Evolutionary conservation across 2,797 vertebrate genomes (phyloP), one percentile per base, ranked within the genome.

Genomic region (Sebastiscus tertius): DNA sequence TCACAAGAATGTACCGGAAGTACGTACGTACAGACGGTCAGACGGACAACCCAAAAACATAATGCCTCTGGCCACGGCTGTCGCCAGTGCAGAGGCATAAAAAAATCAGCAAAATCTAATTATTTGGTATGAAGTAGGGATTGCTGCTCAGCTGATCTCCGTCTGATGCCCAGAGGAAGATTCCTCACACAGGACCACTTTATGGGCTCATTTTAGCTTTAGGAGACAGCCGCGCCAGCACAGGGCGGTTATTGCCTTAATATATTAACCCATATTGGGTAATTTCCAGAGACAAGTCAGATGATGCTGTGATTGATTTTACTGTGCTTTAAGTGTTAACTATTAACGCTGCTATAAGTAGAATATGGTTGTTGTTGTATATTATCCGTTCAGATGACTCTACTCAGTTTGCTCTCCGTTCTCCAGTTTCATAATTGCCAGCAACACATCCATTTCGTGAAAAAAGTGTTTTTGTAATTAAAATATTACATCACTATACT

Each of bases 261-360:
- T 95, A 93, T 95, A 94, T 95, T 89, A 94, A 93, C 87, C 80
- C 71, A 74, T 85, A 90, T 87, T 77, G 90, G 81, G 82, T 75
- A 64, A 90, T 92, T 92, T 93, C 89, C 82, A 88, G 81, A 88
- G 93, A 91, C 88, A 88, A 90, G 85, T 86, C 87, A 81, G 90
- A 93, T 93, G 90, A 94, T 89, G 84, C 84, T 49, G 70, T 90
- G 90, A 95, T 94, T 91, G 91, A 94, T 94, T 94, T 93, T 89
- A 90, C 81, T 83, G 79, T 88, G 78, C 82, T 33, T 8, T 80
- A 88, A 90, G 81, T 91, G 80, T 92, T 93, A 92, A 92, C 84
- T 93, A 88, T 91, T 93, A 93, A 88, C 81, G 87, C 80, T 63
- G 56, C 72, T 52, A 66, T 77, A 79, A 83, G 81, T 72, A 12